A percentile compares a stretch with the other conserved stretches of the same genome.
These are phyloP conservation scores for Vidua macroura DNA, from an alignment of 2,113 vertebrate species.

Conservation along the genomic window DNA sequence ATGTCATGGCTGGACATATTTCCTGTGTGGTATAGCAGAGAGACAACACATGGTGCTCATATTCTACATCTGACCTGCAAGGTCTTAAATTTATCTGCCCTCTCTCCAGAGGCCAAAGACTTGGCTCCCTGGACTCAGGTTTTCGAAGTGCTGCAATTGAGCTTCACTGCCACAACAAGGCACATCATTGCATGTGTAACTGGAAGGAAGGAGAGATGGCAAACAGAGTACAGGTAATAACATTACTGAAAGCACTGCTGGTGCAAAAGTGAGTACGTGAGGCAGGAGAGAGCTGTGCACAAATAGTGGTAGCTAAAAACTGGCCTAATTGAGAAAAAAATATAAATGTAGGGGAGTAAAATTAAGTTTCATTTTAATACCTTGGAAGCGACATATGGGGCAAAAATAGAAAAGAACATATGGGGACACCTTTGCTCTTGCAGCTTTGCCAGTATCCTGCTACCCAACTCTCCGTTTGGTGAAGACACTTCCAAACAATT, in stretches of 20 bases:
- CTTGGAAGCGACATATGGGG: neutral
- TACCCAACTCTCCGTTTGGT: neutral
- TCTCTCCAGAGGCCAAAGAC: neutral
- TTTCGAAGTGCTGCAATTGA: neutral
- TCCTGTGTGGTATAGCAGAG: neutral
- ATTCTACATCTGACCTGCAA: neutral
- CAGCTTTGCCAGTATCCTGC: neutral
- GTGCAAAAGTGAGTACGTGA: neutral
- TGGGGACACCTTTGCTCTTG: neutral
- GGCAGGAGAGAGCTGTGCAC: neutral
- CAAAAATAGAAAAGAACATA: slow-evolving; percentile 11
- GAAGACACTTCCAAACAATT: neutral
- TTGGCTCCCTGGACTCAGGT: neutral
- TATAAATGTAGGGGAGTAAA: neutral
- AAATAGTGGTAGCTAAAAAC: neutral
- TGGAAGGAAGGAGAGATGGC: neutral
- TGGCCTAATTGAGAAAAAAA: neutral
- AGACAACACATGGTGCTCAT: neutral
- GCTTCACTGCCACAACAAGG: neutral
- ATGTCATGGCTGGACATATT: neutral
- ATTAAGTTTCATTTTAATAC: neutral
- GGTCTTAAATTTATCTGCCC: neutral
- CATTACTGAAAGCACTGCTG: neutral
- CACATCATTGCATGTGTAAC: neutral
- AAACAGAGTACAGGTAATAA: neutral